Conservation (phyloP, 1,140 invertebrate species). For the Ooceraea biroi region DNA sequence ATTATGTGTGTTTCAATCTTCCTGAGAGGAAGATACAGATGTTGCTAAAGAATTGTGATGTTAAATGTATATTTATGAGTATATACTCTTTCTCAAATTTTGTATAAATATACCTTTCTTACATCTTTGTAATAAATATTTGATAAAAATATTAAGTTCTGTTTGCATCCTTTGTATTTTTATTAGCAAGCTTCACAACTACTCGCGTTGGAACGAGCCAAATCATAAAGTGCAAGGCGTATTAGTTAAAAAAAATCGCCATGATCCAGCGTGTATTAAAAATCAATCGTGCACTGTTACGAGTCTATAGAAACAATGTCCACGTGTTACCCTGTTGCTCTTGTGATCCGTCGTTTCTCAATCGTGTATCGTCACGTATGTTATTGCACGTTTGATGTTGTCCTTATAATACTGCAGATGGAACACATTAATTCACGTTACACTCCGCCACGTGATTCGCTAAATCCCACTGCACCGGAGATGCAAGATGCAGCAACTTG, state of each 20-base stretch:
- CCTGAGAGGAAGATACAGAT: neutral
- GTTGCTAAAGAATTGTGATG: neutral
- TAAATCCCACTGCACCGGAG: constrained; percentile 25
- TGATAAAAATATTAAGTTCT: neutral
- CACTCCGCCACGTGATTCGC: neutral
- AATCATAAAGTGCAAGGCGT: no score
- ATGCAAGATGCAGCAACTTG: constrained; percentile 31
- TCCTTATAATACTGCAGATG: no score
- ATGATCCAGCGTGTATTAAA: no score
- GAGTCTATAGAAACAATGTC: no score
- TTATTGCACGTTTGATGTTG: no score
- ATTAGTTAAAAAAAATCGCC: no score
- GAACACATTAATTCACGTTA: neutral
- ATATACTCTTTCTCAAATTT: neutral
- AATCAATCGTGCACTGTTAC: no score
- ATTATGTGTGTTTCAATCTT: constrained; percentile 8
- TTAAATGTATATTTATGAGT: neutral
- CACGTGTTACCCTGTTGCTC: no score
- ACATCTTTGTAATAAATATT: constrained; percentile 69
- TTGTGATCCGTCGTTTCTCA: no score
- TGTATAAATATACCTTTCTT: constrained; percentile 34
- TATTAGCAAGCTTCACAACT: no score
- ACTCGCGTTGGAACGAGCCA: no score
- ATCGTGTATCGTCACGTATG: no score
- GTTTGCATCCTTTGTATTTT: neutral